phyloP scores from a whole-genome alignment of 1,140 invertebrate genomes.

The Lasaia peninsularis region DNA sequence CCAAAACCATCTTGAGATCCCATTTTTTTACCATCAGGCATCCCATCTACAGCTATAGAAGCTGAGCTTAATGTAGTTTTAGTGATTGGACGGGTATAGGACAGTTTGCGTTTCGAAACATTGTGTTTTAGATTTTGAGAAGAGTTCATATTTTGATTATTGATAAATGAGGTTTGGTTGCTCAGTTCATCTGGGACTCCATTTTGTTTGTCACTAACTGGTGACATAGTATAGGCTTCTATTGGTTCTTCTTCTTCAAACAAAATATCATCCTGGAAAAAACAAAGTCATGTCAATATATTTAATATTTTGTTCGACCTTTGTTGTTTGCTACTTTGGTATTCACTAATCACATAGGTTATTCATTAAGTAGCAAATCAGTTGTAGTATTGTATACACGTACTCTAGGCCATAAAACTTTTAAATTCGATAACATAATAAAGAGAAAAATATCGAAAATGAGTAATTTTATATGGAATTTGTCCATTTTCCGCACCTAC shows the following conservation, averaged over 20 bases:
- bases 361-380: neutral
- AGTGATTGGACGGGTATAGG: conserved; percentile 45
- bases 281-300: conserved; percentile 20
- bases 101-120: conserved; percentile 54
- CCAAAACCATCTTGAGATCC: conserved; percentile 53
- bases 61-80: conserved; percentile 49
- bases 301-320: neutral
- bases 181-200: conserved; percentile 31
- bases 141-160: conserved; percentile 43
- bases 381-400: too few species aligned
- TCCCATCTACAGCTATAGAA: conserved; percentile 47
- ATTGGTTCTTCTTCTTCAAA: conserved; percentile 76
- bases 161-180: conserved; percentile 36
- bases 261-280: conserved; percentile 63
- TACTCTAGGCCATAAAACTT: too few species aligned
- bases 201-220: conserved; percentile 28
- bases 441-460: too few species aligned
- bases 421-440: too few species aligned
- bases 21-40: conserved; percentile 35
- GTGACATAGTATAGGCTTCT: conserved; percentile 56
- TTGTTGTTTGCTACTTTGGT: neutral
- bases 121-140: conserved; percentile 46
- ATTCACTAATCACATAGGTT: neutral
- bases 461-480: too few species aligned
- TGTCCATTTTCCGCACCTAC: too few species aligned